Base-by-base conservation (phyloP, 1,140 invertebrate genomes). In the Neelides sp. region DNA sequence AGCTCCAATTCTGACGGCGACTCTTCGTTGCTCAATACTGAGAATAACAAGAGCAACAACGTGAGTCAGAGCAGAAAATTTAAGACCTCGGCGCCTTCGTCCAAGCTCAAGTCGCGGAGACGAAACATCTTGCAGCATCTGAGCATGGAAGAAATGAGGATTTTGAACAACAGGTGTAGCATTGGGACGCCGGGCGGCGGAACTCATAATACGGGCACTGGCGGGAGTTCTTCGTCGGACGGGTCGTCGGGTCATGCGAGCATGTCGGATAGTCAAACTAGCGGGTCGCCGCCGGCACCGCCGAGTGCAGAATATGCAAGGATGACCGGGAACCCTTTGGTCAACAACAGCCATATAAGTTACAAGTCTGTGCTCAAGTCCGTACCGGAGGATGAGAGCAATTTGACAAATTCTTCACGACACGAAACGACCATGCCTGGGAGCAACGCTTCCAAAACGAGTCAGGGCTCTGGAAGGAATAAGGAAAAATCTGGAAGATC, bases 351-450 rank as follows among this genome's bases (percentile, higher is more conserved):
- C 37, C n/a, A n/a, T n/a, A n/a, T n/a, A n/a, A n/a, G 45, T 51
- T 73, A 75, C 58, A 68, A 75, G 48, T 69, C 69, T 27, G 72
- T 71, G 41, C 70, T 77, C 26, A 77, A 78, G 46, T 74, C 77
- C 53, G 75, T 79, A 7, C 80, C 78, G 35, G 79, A 79, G 62
- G 79, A 78, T 71, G 77, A 83, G 62, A 71, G 78, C 40, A 65
- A 52, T 19, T 30, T 13, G 23, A 43, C n/a, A 48, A 52, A 47
- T 24, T 45, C 34, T 15, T 32, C 40, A 23, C 30, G 28, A 15
- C 48, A 41, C 13, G n/a, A n/a, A n/a, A n/a, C n/a, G n/a, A n/a
- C n/a, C n/a, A n/a, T n/a, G n/a, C n/a, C n/a, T n/a, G n/a, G 45
- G 47, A 39, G 34, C 47, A 19, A 48, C 28, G 52, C 46, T 54